Evolutionary conservation across 92 coral and sea anemone genomes (phyloP).

Genomic region (Epizoanthus scotinus): DNA sequence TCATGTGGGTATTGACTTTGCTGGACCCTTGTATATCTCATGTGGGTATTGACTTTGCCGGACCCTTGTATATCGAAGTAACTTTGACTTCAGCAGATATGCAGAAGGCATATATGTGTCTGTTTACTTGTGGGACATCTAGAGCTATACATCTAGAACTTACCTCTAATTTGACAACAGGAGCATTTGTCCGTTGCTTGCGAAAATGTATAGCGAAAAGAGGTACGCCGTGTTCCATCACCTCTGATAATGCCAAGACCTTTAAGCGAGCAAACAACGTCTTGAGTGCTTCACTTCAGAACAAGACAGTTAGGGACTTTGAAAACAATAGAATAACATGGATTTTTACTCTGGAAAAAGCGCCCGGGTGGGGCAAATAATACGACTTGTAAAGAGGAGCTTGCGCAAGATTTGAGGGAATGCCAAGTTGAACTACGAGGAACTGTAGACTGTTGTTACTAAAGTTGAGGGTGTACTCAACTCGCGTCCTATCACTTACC

Average conservation of each 20-base stretch:
- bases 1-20: constrained; percentile 48
- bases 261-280: constrained; percentile 59
- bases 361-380: too few relatives aligned
- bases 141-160: constrained; percentile 65
- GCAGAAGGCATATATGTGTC: constrained; percentile 44
- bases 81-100: constrained; percentile 16
- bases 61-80: constrained; percentile 45
- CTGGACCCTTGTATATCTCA: too few relatives aligned
- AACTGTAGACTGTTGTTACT: constrained; percentile 56
- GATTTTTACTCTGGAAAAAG: constrained; percentile 61
- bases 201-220: constrained; percentile 54
- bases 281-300: constrained; percentile 40
- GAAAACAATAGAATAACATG: constrained; percentile 45
- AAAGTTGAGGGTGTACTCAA: constrained; percentile 69
- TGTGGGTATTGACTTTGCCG: constrained; percentile 49
- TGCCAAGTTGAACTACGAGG: constrained; percentile 57
- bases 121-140: constrained; percentile 58
- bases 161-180: constrained; percentile 45
- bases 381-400: too few relatives aligned
- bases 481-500: constrained; percentile 59
- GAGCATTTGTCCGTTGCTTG: constrained; percentile 55
- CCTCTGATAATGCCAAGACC: constrained; percentile 64
- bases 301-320: constrained; percentile 42
- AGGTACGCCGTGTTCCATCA: constrained; percentile 46
- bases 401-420: too few relatives aligned